Conservation (phyloP, 2,888 invertebrate species). For the Acrocera orbiculus region DNA sequence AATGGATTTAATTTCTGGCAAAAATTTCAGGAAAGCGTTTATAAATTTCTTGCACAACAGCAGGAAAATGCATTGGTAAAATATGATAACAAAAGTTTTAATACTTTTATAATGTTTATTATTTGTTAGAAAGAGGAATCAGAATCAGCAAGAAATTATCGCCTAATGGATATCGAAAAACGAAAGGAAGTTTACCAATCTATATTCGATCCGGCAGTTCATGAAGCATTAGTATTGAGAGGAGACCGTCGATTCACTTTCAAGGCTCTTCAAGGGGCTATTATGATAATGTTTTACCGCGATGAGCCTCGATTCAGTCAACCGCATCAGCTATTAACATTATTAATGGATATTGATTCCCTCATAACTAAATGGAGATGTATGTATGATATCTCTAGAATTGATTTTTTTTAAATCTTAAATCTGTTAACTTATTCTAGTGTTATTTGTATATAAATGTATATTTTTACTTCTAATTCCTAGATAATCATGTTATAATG, state of each 20-base stretch:
- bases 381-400: slow-evolving; percentile 33
- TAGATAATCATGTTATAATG: slow-evolving; percentile 96
- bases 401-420: too few species aligned
- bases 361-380: slow-evolving; percentile 98
- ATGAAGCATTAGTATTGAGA: slow-evolving; percentile 64
- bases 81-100: neutral
- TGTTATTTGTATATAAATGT: too few species aligned
- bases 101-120: slow-evolving; percentile 1
- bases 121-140: slow-evolving; percentile 38
- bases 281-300: slow-evolving; percentile 93
- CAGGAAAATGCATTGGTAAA: slow-evolving; percentile 37
- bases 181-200: slow-evolving; percentile 72
- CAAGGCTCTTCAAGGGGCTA: slow-evolving; percentile 85
- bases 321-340: slow-evolving; percentile 84
- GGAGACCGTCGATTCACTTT: slow-evolving; percentile 66
- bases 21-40: slow-evolving; percentile 62
- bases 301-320: slow-evolving; percentile 96
- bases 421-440: too few species aligned
- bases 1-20: slow-evolving; percentile 88
- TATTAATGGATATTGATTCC: slow-evolving; percentile 96
- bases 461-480: slow-evolving; percentile 2
- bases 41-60: slow-evolving; percentile 51
- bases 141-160: slow-evolving; percentile 44
- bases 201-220: slow-evolving; percentile 69
- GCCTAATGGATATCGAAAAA: slow-evolving; percentile 57